Evolutionary conservation across 2,888 invertebrate genomes (phyloP).

Genomic region (Cheilosia urbana): DNA sequence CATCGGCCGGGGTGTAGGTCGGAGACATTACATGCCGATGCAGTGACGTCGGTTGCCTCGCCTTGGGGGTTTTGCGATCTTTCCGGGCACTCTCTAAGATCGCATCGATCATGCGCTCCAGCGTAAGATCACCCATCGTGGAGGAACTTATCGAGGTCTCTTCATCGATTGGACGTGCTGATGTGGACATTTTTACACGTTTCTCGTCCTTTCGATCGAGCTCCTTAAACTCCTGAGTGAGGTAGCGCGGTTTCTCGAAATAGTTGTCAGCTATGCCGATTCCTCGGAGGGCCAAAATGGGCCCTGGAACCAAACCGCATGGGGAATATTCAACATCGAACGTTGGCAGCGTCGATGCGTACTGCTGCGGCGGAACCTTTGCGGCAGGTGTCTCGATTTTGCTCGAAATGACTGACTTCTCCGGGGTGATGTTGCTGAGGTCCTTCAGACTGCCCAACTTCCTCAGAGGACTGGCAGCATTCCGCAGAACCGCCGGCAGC

Average conservation of each 20-base stretch:
- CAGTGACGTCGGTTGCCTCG: slow-evolving; percentile 56
- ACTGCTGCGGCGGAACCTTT: slow-evolving; percentile 59
- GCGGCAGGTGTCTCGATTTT: slow-evolving; percentile 64
- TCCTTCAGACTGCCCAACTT: slow-evolving; percentile 79
- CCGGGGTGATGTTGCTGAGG: slow-evolving; percentile 80
- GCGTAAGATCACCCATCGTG: slow-evolving; percentile 82
- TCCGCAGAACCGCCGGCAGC: slow-evolving; percentile 74
- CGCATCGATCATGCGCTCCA: slow-evolving; percentile 83
- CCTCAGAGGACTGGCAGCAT: slow-evolving; percentile 65
- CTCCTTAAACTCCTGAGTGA: slow-evolving; percentile 76
- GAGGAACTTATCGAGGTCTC: slow-evolving; percentile 80
- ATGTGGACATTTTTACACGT: slow-evolving; percentile 44
- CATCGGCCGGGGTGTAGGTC: slow-evolving; percentile 83
- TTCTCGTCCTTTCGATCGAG: slow-evolving; percentile 45
- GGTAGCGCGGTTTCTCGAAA: slow-evolving; percentile 83
- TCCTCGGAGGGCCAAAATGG: slow-evolving; percentile 82
- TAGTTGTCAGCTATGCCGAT: slow-evolving; percentile 82
- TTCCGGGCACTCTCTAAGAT: slow-evolving; percentile 83
- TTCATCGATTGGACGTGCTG: slow-evolving; percentile 53
- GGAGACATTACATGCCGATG: slow-evolving; percentile 78
- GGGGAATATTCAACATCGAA: slow-evolving; percentile 83
- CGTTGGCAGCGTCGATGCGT: slow-evolving; percentile 81
- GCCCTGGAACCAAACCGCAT: slow-evolving; percentile 80
- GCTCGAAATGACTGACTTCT: slow-evolving; percentile 69
- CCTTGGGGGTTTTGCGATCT: slow-evolving; percentile 77